phyloP scores from a whole-genome alignment of 2,797 vertebrate species.

The Amphiprion clarkii region DNA sequence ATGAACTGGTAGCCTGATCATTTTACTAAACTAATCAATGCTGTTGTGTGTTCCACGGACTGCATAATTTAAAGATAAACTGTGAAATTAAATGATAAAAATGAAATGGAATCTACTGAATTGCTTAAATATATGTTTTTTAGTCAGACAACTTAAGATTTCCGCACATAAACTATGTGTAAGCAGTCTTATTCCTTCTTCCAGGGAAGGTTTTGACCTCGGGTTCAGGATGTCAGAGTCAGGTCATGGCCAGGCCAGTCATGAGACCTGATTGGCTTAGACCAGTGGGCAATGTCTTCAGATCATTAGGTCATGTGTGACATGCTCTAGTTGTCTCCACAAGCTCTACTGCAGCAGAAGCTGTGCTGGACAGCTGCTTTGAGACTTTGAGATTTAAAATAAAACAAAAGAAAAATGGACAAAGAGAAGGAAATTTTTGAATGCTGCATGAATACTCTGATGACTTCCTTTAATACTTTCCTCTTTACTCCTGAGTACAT shows the following conservation, averaged over 20 bases:
- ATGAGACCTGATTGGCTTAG: constrained; percentile 68
- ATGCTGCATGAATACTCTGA: constrained; percentile 31
- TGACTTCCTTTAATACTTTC: constrained; percentile 38
- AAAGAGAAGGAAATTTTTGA: constrained; percentile 29
- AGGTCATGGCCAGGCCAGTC: constrained; percentile 45
- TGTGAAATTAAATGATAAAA: not conserved
- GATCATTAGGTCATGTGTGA: constrained; percentile 54
- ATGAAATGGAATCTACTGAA: too few relatives aligned
- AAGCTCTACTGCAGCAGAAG: constrained; percentile 15
- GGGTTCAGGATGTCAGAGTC: constrained; percentile 32
- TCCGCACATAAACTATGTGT: not conserved
- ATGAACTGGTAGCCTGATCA: constrained; percentile 11
- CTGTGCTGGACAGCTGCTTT: constrained; percentile 16
- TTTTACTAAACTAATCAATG: constrained; percentile 18
- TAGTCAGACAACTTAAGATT: not conserved
- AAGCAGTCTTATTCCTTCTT: not conserved
- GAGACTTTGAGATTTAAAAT: constrained; percentile 22
- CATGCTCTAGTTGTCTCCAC: constrained; percentile 32
- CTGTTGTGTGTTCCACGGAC: not conserved
- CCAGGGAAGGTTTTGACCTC: constrained; percentile 38
- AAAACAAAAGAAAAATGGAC: constrained; percentile 41
- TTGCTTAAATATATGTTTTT: not conserved
- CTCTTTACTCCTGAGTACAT: constrained; percentile 37
- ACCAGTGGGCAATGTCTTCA: constrained; percentile 46
- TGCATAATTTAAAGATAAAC: not conserved